These are phyloP conservation scores for Suillia variegata DNA, from an alignment of 2,888 invertebrate genomes.

Conservation along the genomic window DNA sequence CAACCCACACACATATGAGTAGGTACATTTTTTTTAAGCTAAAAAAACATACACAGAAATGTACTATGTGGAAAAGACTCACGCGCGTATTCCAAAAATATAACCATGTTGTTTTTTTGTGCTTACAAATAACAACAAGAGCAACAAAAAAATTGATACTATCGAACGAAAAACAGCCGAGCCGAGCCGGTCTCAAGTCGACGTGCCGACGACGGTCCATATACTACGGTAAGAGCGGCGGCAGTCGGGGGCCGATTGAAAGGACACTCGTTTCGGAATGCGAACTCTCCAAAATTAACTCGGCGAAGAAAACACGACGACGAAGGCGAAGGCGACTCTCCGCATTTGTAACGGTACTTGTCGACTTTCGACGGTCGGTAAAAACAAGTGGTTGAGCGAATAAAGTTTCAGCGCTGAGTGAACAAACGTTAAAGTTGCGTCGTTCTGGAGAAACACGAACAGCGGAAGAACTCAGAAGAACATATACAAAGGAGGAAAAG, in stretches of 20 bases:
- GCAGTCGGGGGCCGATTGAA: no score
- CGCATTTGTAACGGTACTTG: constrained; percentile 1
- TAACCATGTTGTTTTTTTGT: neutral
- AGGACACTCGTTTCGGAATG: no score
- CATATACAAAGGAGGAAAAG: neutral
- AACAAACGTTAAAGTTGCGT: constrained; percentile 48
- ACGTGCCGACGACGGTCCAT: no score
- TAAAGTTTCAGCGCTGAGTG: constrained; percentile 43
- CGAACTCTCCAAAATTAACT: no score
- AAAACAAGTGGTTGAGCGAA: constrained; percentile 58
- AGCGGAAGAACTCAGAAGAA: constrained; percentile 17
- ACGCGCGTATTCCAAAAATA: neutral
- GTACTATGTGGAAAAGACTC: no score
- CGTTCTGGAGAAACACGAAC: constrained; percentile 37
- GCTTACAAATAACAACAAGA: neutral
- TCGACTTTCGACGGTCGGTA: no score
- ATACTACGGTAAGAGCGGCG: no score
- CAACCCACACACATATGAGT: no score
- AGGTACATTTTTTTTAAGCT: no score
- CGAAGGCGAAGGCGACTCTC: no score
- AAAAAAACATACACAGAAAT: no score
- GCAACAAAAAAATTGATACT: neutral
- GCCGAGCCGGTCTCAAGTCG: constrained; percentile 5
- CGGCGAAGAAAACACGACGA: no score
- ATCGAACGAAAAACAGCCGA: neutral